Conservation (phyloP, 2,888 invertebrate genomes). For the Lumbricus terrestris region DNA sequence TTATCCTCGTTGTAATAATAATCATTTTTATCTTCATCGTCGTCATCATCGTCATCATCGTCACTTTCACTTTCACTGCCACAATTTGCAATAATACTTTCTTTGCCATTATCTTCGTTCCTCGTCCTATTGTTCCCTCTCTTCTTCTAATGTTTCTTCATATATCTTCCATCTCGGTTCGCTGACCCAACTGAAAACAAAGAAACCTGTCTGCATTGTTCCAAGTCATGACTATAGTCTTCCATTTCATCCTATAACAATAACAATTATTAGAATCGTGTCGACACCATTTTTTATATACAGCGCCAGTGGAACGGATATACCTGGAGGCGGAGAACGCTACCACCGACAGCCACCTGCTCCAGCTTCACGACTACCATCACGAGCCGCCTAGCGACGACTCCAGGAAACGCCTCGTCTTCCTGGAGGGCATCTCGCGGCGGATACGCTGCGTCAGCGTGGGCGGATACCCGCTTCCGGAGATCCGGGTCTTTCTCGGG, state of each 20-base stretch:
- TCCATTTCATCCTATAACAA: neutral
- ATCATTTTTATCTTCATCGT: constrained; percentile 21
- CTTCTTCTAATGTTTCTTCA: neutral
- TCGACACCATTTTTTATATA: too few relatives aligned
- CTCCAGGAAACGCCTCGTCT: neutral
- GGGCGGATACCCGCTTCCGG: constrained; percentile 36
- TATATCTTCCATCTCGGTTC: too few relatives aligned
- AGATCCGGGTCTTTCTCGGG: constrained; percentile 27
- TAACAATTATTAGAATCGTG: neutral
- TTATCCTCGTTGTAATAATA: constrained; percentile 21
- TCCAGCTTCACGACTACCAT: neutral
- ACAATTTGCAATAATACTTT: too few relatives aligned
- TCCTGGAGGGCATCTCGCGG: constrained; percentile 14
- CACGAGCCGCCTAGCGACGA: neutral
- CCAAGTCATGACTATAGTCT: neutral
- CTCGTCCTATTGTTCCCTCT: neutral
- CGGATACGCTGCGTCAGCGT: neutral
- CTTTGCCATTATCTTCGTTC: neutral
- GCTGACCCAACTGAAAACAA: too few relatives aligned
- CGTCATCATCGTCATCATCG: constrained; percentile 27
- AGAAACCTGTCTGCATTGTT: neutral
- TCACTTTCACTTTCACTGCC: too few relatives aligned
- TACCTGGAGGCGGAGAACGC: neutral
- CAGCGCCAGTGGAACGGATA: constrained; percentile 6
- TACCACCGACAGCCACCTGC: neutral